Base-by-base conservation (phyloP, 2,797 vertebrate species). In the Heterohyrax brucei region DNA sequence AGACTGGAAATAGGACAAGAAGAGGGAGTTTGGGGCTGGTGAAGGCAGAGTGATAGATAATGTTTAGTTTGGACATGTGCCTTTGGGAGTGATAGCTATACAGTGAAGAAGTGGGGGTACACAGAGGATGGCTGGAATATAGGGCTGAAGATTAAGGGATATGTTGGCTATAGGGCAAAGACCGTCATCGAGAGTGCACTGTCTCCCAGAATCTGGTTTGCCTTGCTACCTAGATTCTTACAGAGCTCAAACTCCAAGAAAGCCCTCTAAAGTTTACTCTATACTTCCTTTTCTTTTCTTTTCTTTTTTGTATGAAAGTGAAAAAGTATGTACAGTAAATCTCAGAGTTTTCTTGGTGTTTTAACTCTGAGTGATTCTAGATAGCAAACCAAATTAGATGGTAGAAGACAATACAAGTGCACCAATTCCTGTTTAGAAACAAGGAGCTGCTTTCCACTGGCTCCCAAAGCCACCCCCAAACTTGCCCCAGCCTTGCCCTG, bases 391-490 rank as follows among this genome's bases (percentile, higher is more conserved):
- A 76, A 90, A 61, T n/a, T 50, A 48, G 70, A 39, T 70, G 64
- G 56, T 68, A 72, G 50, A 85, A 89, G 30, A 50, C 21, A 19
- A 24, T 10, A 18, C 39, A 59, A 7, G 76, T 89, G 24, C 76
- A 70, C 48, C 21, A 53, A 30, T 46, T 91, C 86, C 64, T 86
- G 28, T 59, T 95, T 81, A 59, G 59, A 64, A 77, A 82, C 77
- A 10, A 64, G 26, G 33, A 80, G 21, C 79, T 56, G 48, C 76
- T 81, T 87, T 83, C 33, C 50, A 8, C 33, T 2, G n/a, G 33
- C 48, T 68, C 56, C 22, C 2, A 1, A 64, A 48, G 30, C 28
- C 66, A 33, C 5, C 84, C 39, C 80, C n/a, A 91, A 14, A 13
- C n/a, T 33, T 84, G 80, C 30, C 14, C 48, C 90, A 85, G 24